phyloP scores from a whole-genome alignment of 2,888 invertebrate genomes.

The Drosophila nr. fundita region DNA sequence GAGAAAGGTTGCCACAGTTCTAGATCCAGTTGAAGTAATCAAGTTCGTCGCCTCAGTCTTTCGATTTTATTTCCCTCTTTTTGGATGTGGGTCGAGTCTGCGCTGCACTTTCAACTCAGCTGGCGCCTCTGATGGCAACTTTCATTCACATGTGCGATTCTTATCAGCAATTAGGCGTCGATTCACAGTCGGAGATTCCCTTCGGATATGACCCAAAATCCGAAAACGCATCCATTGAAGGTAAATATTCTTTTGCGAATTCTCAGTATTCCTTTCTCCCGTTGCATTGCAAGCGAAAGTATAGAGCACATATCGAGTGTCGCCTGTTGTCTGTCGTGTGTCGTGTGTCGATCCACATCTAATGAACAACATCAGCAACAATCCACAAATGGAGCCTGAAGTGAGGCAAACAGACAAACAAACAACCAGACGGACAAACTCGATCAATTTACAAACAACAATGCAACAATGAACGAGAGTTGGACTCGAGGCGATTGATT shows the following conservation, averaged over 20 bases:
- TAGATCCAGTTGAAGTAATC: slow-evolving; percentile 27
- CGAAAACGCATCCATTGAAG: slow-evolving; percentile 30
- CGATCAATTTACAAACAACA: slow-evolving; percentile 69
- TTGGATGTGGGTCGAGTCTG: slow-evolving; percentile 47
- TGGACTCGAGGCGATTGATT: slow-evolving; percentile 69
- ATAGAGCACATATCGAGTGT: slow-evolving; percentile 9
- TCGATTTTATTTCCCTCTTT: slow-evolving; percentile 21
- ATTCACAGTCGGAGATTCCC: slow-evolving; percentile 36
- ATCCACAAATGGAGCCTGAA: slow-evolving; percentile 31
- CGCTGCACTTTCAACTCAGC: slow-evolving; percentile 58
- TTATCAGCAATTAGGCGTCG: slow-evolving; percentile 64
- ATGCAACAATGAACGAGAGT: slow-evolving; percentile 58
- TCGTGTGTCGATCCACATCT: slow-evolving; percentile 42
- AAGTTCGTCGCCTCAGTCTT: slow-evolving; percentile 48
- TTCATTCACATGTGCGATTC: slow-evolving; percentile 56
- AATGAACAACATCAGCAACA: slow-evolving; percentile 44
- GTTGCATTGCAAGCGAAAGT: slow-evolving; percentile 67
- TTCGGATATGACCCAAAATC: slow-evolving; percentile 14
- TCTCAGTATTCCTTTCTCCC: slow-evolving; percentile 56
- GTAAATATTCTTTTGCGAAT: slow-evolving; percentile 33
- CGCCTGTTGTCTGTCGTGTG: slow-evolving; percentile 14
- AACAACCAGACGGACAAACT: slow-evolving; percentile 36
- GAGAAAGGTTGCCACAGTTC: slow-evolving; percentile 52
- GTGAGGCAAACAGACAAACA: slow-evolving; percentile 41
- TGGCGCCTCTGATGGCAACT: slow-evolving; percentile 37